Conservation (phyloP, 2,113 vertebrate genomes). For the Xerus inauris region DNA sequence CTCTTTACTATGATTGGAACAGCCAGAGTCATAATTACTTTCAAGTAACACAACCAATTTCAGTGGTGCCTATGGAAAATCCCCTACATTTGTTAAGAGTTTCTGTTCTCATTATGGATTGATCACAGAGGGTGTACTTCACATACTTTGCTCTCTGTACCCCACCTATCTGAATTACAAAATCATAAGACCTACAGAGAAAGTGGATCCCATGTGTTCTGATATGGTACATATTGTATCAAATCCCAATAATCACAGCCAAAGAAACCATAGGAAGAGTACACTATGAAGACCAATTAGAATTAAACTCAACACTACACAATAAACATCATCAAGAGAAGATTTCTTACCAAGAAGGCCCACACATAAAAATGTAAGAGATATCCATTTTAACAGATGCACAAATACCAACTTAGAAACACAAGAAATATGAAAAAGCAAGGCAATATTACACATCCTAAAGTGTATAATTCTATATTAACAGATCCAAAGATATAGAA, state of each 20-base stretch:
- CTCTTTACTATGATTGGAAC: background rate
- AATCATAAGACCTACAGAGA: background rate
- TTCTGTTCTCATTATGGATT: background rate
- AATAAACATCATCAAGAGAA: background rate
- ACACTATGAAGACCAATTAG: background rate
- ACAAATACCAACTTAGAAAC: background rate
- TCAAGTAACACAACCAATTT: background rate
- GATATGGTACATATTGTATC: background rate
- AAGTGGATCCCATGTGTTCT: background rate
- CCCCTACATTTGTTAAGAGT: background rate
- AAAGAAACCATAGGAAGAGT: background rate
- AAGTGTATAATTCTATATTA: background rate
- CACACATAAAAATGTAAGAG: too few relatives aligned
- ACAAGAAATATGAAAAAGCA: background rate
- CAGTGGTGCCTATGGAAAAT: background rate
- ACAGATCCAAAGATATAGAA: background rate
- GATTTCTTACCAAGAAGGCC: too few relatives aligned
- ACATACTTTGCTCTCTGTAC: background rate
- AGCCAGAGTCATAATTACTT: background rate
- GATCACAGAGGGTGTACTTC: background rate
- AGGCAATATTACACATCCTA: background rate
- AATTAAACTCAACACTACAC: background rate
- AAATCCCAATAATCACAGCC: background rate
- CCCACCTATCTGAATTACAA: background rate
- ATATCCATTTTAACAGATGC: too few relatives aligned